phyloP scores from a whole-genome alignment of 1,140 invertebrate species.

The Polypedilum pembai region DNA sequence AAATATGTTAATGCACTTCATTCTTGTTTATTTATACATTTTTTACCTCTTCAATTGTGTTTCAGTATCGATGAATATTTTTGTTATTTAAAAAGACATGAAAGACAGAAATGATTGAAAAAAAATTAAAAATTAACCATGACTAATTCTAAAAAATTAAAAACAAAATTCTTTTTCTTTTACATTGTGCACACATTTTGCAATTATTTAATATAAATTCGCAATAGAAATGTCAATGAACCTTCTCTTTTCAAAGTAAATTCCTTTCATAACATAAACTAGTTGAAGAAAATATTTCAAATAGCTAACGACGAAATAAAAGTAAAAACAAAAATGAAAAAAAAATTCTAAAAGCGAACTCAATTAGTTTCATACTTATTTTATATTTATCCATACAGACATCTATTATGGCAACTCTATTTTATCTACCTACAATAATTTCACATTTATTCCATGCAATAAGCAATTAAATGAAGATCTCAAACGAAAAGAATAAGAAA shows the following conservation, averaged over 20 bases:
- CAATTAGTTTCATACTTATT: constrained; percentile 18
- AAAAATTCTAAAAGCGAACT: neutral
- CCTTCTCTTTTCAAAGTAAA: no score
- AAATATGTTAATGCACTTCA: constrained; percentile 4
- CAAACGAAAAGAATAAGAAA: neutral
- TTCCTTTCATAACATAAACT: no score
- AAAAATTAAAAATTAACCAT: no score
- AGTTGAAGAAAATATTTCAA: neutral
- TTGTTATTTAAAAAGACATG: no score
- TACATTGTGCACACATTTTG: no score
- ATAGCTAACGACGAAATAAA: neutral
- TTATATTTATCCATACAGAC: neutral
- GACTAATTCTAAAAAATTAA: no score
- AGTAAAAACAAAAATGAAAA: neutral
- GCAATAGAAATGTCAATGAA: no score
- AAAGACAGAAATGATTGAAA: no score
- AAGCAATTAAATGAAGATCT: constrained; percentile 18
- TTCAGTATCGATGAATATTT: neutral
- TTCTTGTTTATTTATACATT: neutral
- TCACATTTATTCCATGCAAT: constrained; percentile 18
- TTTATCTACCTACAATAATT: neutral
- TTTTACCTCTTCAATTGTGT: neutral
- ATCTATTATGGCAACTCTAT: neutral
- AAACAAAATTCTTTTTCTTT: no score
- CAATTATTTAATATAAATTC: no score